Conservation (phyloP, 2,113 vertebrate species). For the Regulus satrapa region DNA sequence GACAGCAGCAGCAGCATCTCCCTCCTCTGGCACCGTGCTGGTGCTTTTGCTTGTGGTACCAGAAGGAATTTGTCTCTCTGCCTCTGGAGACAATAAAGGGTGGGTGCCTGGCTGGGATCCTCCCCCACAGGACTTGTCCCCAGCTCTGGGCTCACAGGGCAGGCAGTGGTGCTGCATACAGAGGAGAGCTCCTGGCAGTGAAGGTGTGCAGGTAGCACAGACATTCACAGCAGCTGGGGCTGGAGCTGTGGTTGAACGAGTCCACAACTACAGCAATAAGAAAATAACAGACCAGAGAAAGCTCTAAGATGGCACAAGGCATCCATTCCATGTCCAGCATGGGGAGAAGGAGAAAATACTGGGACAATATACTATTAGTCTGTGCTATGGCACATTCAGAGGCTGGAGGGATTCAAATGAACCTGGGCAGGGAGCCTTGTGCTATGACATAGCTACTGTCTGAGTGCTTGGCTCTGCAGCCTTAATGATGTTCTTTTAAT, state of each 20-base stretch:
- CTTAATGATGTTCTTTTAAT: slow-evolving; percentile 59
- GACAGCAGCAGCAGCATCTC: neutral
- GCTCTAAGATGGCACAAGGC: neutral
- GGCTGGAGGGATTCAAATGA: neutral
- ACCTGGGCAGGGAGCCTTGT: neutral
- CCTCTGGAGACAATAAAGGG: neutral
- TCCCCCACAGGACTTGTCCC: rapidly evolving
- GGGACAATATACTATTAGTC: neutral
- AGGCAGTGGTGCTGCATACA: rapidly evolving
- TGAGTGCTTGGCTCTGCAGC: slow-evolving; percentile 44
- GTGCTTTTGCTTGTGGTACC: neutral
- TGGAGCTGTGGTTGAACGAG: neutral
- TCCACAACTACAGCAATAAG: neutral
- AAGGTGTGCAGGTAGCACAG: neutral
- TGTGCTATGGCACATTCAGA: neutral
- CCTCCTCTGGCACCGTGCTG: rapidly evolving
- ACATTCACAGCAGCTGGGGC: rapidly evolving
- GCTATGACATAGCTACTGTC: neutral
- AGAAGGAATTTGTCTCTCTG: neutral
- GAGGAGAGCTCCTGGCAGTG: neutral
- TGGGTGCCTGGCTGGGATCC: rapidly evolving
- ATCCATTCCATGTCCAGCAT: neutral
- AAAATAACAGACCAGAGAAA: neutral
- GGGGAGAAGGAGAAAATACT: neutral
- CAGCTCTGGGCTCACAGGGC: neutral